Evolutionary conservation across 2,888 invertebrate genomes (phyloP).

Genomic region (Lysandra coridon): DNA sequence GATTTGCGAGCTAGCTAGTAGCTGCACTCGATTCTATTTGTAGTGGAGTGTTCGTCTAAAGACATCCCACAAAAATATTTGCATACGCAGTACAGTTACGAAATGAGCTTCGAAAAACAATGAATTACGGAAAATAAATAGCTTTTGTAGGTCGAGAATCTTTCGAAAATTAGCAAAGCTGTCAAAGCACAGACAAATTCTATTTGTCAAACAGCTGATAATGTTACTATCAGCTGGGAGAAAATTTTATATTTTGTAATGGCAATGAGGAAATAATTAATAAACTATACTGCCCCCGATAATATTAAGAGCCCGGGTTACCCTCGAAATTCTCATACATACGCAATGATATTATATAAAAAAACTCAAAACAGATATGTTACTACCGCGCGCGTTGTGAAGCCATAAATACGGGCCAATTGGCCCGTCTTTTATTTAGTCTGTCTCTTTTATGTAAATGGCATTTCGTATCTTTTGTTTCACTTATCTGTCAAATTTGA

Average conservation of each 20-base stretch:
- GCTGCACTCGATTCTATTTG: conserved; percentile 59
- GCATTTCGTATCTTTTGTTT: too few species aligned
- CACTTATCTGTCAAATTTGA: too few species aligned
- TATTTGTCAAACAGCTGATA: conserved; percentile 57
- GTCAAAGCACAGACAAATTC: conserved; percentile 45
- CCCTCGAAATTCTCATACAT: too few species aligned
- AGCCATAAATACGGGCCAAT: too few species aligned
- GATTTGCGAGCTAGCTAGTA: conserved; percentile 49
- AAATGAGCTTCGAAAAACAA: conserved; percentile 44
- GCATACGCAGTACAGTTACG: conserved; percentile 38
- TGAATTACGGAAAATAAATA: conserved; percentile 53
- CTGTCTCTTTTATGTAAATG: too few species aligned
- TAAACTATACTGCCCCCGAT: too few species aligned
- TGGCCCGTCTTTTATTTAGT: too few species aligned
- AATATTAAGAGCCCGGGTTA: too few species aligned
- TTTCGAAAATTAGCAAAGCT: conserved; percentile 65
- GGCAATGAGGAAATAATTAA: conserved; percentile 10
- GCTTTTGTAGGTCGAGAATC: conserved; percentile 47
- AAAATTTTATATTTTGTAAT: conserved; percentile 5
- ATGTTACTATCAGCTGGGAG: conserved; percentile 42
- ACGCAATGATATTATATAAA: too few species aligned
- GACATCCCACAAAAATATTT: conserved; percentile 41
- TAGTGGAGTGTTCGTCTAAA: conserved; percentile 55
- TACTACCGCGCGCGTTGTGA: too few species aligned
- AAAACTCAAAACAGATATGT: too few species aligned